A percentile compares a stretch with the other conserved stretches of the same genome.
Evolutionary conservation across 2,888 invertebrate species (phyloP).

Genomic region (Polymixis flavicincta): DNA sequence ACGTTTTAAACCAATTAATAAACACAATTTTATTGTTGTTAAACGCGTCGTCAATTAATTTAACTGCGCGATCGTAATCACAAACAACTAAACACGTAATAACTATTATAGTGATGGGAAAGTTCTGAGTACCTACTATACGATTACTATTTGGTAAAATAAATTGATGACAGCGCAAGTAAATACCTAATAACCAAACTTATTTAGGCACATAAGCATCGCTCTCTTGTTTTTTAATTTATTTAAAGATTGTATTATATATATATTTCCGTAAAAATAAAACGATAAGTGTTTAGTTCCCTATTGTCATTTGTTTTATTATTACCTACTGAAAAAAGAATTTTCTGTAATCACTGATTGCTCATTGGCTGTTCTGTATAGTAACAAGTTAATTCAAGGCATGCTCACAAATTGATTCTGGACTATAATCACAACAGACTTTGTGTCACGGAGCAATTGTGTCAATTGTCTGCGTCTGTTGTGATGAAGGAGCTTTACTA

Average conservation of each 20-base stretch:
- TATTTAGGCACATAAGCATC: background rate
- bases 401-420: constrained; percentile 46
- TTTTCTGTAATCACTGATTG: background rate
- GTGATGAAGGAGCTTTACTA: constrained; percentile 18
- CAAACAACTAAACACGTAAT: constrained; percentile 34
- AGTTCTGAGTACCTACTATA: background rate
- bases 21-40: constrained; percentile 16
- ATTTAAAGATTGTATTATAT: background rate
- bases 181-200: background rate
- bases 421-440: constrained; percentile 46
- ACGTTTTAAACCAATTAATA: constrained; percentile 28
- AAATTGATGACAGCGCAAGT: background rate
- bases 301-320: background rate
- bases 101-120: constrained; percentile 14
- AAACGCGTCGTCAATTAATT: constrained; percentile 34
- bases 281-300: background rate
- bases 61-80: constrained; percentile 35
- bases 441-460: constrained; percentile 34
- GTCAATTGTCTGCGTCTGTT: constrained; percentile 43
- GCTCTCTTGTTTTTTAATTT: background rate
- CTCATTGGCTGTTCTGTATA: background rate
- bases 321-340: background rate
- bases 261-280: background rate
- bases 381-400: constrained; percentile 36
- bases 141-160: background rate